Base-by-base conservation (phyloP, 2,113 vertebrate species). In the Calyptommatus sinebrachiatus region DNA sequence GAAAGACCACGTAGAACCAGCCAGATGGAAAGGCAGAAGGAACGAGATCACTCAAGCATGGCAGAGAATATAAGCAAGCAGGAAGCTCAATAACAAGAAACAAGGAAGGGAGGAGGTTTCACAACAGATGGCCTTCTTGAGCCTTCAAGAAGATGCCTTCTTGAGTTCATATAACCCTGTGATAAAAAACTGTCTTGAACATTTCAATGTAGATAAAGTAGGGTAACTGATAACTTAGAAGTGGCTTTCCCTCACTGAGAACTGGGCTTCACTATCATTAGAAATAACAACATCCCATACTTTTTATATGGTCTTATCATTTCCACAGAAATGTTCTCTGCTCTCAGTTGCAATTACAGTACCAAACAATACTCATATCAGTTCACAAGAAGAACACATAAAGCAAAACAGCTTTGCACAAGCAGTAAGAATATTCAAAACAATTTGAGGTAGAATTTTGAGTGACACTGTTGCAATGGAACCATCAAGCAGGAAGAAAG, bases 141-240 rank as follows among this genome's bases (percentile, higher is more conserved):
- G n/a, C n/a, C n/a, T n/a, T n/a, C n/a, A n/a, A n/a, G 8, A 14
- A 50, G 48, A 50, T 3, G 12, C 48, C 48, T 50, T 50, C 48
- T 50, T 50, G 9, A 50, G 48, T 2, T 50, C 48, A 50, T 2
- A 50, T 9, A 50, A 50, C 48, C 48, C 9, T 61, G 57, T 62
- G 21, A 62, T 26, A 2, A 5, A 22, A 11, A 62, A 62, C 21
- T 4, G 8, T 57, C 53, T 57, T 57, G 53, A 26, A 29, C 26
- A 6, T 8, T 83, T 85, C 62, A 83, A 28, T 12, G 14, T n/a
- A n/a, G n/a, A 29, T 68, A 35, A 73, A 81, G 28, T 4, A 7
- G 1, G 50, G 3, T 1, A 72, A 28, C 81, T 84, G 79, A 75
- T 28, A 31, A 46, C 29, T 6, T 26, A 76, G 48, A 84, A 81